A percentile compares a stretch with the other conserved stretches of the same genome.
phyloP scores from a whole-genome alignment of 2,888 invertebrate genomes.

The Magallana nippona region DNA sequence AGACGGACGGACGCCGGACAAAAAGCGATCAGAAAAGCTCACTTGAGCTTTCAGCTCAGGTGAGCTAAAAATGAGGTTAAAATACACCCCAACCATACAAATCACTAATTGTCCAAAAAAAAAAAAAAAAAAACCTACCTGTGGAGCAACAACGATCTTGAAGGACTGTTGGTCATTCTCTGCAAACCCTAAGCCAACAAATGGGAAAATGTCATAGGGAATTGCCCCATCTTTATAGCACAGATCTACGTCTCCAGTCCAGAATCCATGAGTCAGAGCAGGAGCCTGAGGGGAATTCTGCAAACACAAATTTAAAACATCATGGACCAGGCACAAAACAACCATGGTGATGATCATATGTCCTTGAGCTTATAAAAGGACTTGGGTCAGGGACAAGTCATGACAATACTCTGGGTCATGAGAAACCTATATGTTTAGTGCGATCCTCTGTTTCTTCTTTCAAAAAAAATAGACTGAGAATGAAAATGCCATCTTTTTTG shows the following conservation, averaged over 20 bases:
- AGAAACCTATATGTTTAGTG: background rate
- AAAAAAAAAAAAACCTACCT: constrained; percentile 60
- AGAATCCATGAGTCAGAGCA: constrained; percentile 62
- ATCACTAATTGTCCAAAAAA: too few relatives aligned
- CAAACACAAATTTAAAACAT: background rate
- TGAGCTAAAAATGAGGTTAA: too few relatives aligned
- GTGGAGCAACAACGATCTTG: constrained; percentile 73
- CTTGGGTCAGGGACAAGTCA: background rate
- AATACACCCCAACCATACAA: too few relatives aligned
- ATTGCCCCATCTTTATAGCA: constrained; percentile 70
- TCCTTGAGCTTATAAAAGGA: background rate
- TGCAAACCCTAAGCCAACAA: constrained; percentile 70
- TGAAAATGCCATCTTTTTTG: too few relatives aligned
- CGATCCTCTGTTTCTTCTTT: too few relatives aligned
- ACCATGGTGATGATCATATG: background rate
- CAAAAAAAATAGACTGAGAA: too few relatives aligned
- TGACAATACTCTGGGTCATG: background rate
- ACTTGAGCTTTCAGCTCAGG: too few relatives aligned
- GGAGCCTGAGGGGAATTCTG: background rate
- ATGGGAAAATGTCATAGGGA: constrained; percentile 74
- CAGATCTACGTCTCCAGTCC: constrained; percentile 72
- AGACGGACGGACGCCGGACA: too few relatives aligned
- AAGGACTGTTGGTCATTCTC: constrained; percentile 68
- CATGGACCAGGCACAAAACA: too few relatives aligned
- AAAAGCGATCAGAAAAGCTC: too few relatives aligned